phyloP scores from a whole-genome alignment of 1,140 invertebrate genomes.

The Sinella curviseta region DNA sequence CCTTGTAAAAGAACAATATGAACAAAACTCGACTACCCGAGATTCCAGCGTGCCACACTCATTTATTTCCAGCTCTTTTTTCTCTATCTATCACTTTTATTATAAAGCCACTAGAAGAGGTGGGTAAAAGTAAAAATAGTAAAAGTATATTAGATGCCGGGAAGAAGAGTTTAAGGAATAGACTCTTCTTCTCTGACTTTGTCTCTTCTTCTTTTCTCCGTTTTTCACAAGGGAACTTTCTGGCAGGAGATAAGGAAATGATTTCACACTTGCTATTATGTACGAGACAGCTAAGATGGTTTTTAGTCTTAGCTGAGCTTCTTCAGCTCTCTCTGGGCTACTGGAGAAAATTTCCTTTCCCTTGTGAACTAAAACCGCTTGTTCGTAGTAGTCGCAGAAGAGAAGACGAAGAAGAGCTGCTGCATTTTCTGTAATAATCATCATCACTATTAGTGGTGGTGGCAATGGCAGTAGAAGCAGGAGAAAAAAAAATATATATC shows the following conservation, averaged over 20 bases:
- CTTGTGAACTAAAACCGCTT: no score
- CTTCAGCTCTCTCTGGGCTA: not conserved
- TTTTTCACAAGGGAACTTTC: not conserved
- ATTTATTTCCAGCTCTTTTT: conserved; percentile 5
- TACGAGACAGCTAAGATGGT: conserved; percentile 14
- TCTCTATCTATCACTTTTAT: no score
- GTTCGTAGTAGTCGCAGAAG: no score
- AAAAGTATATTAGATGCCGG: no score
- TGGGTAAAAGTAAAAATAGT: no score
- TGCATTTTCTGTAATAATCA: not conserved
- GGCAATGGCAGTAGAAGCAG: not conserved
- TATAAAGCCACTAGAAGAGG: no score
- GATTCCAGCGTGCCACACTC: not conserved
- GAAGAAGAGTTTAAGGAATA: not conserved
- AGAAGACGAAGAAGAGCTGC: no score
- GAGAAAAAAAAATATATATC: not conserved
- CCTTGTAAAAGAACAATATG: no score
- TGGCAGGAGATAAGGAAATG: conserved; percentile 18
- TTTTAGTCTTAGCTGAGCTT: not conserved
- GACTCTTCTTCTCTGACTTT: not conserved
- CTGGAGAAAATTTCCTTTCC: not conserved
- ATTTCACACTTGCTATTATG: conserved; percentile 24
- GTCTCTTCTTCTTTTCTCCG: not conserved
- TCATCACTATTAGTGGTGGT: not conserved
- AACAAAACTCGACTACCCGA: no score